A percentile compares a stretch with the other conserved stretches of the same genome.
Conservation (phyloP, 2,797 vertebrate genomes). For the Darevskia nairensis region DNA sequence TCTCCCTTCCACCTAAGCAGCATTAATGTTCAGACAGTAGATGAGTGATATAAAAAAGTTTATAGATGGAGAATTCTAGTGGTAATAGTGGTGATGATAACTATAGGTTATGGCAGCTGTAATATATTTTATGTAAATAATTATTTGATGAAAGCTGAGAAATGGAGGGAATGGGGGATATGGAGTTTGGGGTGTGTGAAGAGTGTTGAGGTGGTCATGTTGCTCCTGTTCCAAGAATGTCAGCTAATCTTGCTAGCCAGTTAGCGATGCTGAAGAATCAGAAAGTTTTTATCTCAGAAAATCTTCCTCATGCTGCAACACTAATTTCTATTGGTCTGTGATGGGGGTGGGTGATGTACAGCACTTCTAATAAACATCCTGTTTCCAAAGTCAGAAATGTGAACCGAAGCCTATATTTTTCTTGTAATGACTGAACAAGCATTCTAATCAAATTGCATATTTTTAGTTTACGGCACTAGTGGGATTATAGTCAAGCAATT, state of each 20-base stretch:
- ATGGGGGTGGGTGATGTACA: neutral
- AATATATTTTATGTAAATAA: neutral
- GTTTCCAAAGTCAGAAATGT: neutral
- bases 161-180: neutral
- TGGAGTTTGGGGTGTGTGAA: no score
- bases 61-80: neutral
- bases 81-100: neutral
- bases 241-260: neutral
- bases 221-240: neutral
- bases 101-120: neutral
- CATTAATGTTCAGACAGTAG: neutral
- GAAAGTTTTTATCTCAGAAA: neutral
- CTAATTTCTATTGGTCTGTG: neutral
- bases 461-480: conserved; percentile 18
- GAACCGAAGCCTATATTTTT: neutral
- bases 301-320: neutral
- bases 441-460: neutral
- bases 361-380: neutral
- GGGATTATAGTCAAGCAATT: neutral
- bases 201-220: no score
- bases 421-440: neutral
- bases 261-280: neutral
- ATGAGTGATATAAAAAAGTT: neutral
- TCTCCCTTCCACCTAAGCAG: neutral
- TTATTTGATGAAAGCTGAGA: neutral